Base-by-base conservation (phyloP, 2,113 vertebrate genomes). In the Tenrec ecaudatus region DNA sequence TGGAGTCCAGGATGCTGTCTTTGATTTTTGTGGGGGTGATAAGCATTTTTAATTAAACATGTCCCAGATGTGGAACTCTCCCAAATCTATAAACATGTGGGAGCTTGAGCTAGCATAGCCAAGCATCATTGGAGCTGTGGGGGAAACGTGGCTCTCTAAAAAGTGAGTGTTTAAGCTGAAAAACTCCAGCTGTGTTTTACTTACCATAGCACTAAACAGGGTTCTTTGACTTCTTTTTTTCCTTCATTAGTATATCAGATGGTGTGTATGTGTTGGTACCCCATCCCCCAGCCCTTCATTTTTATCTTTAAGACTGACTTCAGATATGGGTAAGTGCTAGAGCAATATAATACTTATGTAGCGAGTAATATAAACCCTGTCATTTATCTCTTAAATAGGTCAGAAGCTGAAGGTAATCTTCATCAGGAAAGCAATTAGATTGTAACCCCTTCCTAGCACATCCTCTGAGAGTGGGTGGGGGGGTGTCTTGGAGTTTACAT, bases 371-470 rank as follows among this genome's bases (percentile, higher is more conserved):
- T 96, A 91, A 97, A 95, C 95, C 90, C 85, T 77, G 89, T 94
- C 95, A 88, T 96, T 96, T 96, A 87, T 94, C 96, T 97, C 95
- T 97, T 97, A 97, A 98, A 97, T 97, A 98, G 96, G 96, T 97
- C 97, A 98, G 91, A 97, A 98, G 86, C 95, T 96, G 95, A 96
- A 96, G 96, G 95, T 97, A 94, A 86, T 81, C 96, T 95, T 97
- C 94, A 97, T 97, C 97, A 97, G 87, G 90, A 93, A 87, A 97
- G 93, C 95, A 97, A 89, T 98, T 97, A 94, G 94, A 94, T 92
- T 96, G 97, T 97, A 97, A 98, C 97, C 91, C 97, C 96, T 96
- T 84, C 14, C 47, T 58, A 15, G 86, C 80, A 77, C 17, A 19
- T n/a, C 60, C 20, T 76, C 53, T 75, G 36, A 43, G 4, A 62